Evolutionary conservation across 2,113 vertebrate species (phyloP), one percentile per base, ranked within the genome.

Genomic region (Archocentrus centrarchus): DNA sequence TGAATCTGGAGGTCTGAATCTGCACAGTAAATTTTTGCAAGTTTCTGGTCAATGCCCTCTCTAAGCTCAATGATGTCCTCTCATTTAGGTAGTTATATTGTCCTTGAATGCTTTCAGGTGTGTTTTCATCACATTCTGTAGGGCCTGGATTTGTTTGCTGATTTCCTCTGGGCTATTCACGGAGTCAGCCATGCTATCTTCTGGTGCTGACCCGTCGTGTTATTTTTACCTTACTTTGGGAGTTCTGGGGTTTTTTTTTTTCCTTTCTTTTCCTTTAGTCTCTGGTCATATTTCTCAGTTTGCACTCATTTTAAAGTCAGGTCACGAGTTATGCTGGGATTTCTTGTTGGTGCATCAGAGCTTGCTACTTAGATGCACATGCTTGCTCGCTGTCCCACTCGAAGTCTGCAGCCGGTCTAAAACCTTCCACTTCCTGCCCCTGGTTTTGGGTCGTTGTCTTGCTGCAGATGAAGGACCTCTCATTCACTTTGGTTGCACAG

Each of bases 1-100:
- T 76, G n/a, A 62, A 76, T 82, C 32, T 75, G 68, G 3, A 82
- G 68, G 30, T 63, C 59, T 18, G 6, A 20, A 47, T 55, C 53
- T 8, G 7, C 7, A 2, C 35, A 37, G 35, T 5, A 37, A 37
- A 37, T 37, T 17, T 32, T 75, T 8, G 30, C 10, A 39, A 58
- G 11, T 13, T 39, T 62, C 15, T 78, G 59, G n/a, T 62, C 2
- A 6, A 78, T 78, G 24, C 32, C 24, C 11, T 17, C 32, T 22
- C 24, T 17, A 5, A 50, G 57, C 44, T 47, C 39, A 24, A 7
- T 11, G 39, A 68, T 4, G 5, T 15, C 7, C 3, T 68, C 2
- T 1, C 22, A 6, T 3, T 68, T 68, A 41, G 13, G 39, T 17
- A 3, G 57, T 59, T 41, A 44, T 41, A 22, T 18, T n/a, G 37